phyloP scores from a whole-genome alignment of 2,888 invertebrate species.

The Chesias legatella region DNA sequence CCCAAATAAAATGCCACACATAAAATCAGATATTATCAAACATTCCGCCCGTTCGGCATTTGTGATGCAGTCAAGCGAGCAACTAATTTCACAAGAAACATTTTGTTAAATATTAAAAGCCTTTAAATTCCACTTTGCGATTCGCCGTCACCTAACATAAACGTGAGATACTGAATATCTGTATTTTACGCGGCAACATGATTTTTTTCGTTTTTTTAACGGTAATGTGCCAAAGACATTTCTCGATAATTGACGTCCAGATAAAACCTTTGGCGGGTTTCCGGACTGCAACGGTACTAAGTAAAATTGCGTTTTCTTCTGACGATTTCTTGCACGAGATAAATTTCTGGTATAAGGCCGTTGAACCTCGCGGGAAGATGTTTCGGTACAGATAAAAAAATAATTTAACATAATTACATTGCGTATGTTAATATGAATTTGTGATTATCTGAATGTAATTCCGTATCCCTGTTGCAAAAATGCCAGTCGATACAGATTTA shows the following conservation, averaged over 20 bases:
- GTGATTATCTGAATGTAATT: not conserved
- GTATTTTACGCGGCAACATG: conserved; percentile 15
- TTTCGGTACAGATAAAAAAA: conserved; percentile 9
- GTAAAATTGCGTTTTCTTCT: conserved; percentile 27
- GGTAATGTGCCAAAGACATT: conserved; percentile 28
- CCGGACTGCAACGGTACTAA: conserved; percentile 24
- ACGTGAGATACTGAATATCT: conserved; percentile 8
- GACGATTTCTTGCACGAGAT: conserved; percentile 35
- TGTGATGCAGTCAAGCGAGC: not conserved
- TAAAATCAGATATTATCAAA: too few species aligned
- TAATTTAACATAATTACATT: conserved; percentile 5
- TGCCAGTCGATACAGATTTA: too few species aligned
- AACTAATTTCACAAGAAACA: not conserved
- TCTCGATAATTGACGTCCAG: conserved; percentile 42
- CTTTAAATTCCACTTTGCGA: not conserved
- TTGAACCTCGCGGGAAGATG: conserved; percentile 36
- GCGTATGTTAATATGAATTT: conserved; percentile 1
- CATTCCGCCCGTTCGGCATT: not conserved
- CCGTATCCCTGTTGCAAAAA: too few species aligned
- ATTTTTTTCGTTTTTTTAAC: conserved; percentile 17
- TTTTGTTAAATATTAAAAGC: not conserved
- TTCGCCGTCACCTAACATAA: conserved; percentile 7
- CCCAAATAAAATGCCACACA: too few species aligned
- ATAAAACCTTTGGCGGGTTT: conserved; percentile 41
- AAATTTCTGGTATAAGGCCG: conserved; percentile 25